Percentiles rank a stretch among this genome's conserved stretches.
These are phyloP conservation scores for Edolisoma coerulescens DNA, from an alignment of 2,113 vertebrate species.

Conservation along the genomic window DNA sequence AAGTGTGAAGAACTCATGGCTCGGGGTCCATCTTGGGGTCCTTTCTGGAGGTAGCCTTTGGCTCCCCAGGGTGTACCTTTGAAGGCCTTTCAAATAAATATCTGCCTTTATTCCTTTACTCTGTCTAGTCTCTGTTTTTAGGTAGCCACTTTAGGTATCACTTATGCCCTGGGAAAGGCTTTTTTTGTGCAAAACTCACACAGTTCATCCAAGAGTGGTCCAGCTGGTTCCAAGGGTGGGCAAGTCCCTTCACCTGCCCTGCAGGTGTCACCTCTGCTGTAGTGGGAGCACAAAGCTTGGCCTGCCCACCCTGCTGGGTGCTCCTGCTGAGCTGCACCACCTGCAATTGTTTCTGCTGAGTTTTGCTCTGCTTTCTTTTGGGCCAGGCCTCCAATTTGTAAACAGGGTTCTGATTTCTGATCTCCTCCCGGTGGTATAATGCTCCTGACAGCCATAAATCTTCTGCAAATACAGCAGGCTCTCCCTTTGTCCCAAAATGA, in stretches of 20 bases:
- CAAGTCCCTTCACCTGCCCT: fast-evolving
- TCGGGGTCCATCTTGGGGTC: no score
- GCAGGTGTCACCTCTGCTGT: background rate
- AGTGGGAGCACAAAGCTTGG: background rate
- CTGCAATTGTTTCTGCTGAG: background rate
- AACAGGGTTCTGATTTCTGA: background rate
- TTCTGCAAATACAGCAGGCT: background rate
- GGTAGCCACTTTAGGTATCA: no score
- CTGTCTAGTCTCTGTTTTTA: no score
- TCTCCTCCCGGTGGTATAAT: background rate
- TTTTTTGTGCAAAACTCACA: background rate
- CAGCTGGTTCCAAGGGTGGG: fast-evolving
- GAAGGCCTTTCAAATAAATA: no score
- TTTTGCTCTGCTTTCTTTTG: background rate
- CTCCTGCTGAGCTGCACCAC: background rate
- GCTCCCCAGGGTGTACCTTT: no score
- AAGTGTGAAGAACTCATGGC: no score
- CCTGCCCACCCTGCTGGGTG: background rate
- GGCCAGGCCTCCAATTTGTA: background rate
- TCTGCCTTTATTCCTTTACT: no score
- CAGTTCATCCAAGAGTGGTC: background rate
- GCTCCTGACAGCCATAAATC: background rate
- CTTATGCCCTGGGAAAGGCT: fast-evolving
- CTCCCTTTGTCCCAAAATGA: background rate
- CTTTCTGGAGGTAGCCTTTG: no score